These are phyloP conservation scores for Pogonomyrmex barbatus DNA, from an alignment of 1,140 invertebrate species.

Conservation along the genomic window DNA sequence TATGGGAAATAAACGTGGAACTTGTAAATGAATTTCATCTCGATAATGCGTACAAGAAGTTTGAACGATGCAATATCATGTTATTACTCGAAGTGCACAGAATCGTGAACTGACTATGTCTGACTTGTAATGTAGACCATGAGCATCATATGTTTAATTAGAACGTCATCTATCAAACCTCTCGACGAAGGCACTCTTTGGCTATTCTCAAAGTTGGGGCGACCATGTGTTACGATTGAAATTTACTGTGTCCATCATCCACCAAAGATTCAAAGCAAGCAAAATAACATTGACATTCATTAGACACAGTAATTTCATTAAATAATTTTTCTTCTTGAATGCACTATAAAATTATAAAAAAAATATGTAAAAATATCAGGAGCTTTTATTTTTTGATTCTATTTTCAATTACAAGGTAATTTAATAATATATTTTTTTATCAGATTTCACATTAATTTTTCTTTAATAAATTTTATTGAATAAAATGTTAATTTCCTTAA, in stretches of 20 bases:
- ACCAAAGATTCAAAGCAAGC: conserved; percentile 5
- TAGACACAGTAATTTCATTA: not conserved
- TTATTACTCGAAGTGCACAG: conserved; percentile 58
- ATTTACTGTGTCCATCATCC: not conserved
- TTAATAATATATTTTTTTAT: too few species aligned
- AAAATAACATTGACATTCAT: not conserved
- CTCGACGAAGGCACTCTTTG: not conserved
- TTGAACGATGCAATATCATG: conserved; percentile 45
- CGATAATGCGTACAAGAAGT: conserved; percentile 69
- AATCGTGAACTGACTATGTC: not conserved
- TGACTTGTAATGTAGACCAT: not conserved
- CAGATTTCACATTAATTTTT: not conserved
- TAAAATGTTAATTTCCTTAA: not conserved
- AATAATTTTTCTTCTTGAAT: not conserved
- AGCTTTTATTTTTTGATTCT: not conserved
- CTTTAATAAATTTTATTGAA: not conserved
- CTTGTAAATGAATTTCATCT: conserved; percentile 63
- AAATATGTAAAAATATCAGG: not conserved
- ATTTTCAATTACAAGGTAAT: not conserved
- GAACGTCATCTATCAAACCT: conserved; percentile 39
- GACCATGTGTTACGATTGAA: not conserved
- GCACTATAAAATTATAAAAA: not conserved
- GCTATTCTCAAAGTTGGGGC: not conserved
- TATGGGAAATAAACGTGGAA: not conserved
- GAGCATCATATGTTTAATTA: conserved; percentile 39